Base-by-base conservation (phyloP, 2,797 vertebrate genomes). In the Pteropus rufus region DNA sequence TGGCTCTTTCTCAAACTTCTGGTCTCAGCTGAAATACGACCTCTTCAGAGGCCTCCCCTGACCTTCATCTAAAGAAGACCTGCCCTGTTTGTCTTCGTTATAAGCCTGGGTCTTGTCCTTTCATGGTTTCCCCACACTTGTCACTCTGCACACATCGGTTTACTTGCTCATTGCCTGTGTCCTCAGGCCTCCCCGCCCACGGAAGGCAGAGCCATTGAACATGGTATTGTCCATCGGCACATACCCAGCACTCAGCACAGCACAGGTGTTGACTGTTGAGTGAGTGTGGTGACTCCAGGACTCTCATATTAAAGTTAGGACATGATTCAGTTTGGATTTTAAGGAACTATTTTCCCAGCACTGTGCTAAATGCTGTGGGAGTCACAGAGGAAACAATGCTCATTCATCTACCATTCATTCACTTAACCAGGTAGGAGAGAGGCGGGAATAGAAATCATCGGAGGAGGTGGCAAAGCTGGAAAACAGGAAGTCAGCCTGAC, bases 161-260 rank as follows among this genome's bases (percentile, higher is more conserved):
- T 12, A 12, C 36, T n/a, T 8, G n/a, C 64, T 65, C 23, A 0
- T 11, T 26, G 31, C 41, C 60, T 41, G 15, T 29, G 41, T 58
- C 70, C 36, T 70, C 5, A 29, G 34, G 39, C 39, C 67, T 81
- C 36, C 18, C 2, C 26, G 34, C 9, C 29, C 60, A 67, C 36
- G 16, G 81, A 80, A n/a, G 46, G 65, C 41, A 79, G n/a, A 10
- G 6, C 49, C 65, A 1, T 12, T 15, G 3, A 39, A 15, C 18
- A 11, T 5, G 26, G 18, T 4, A 21, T 21, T 44, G n/a, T 62
- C 8, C 62, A 9, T 41, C 31, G 36, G 58, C 19, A 44, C 24
- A 0, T 0, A 19, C 1, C 14, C 18, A 24, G 41, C n/a, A 11
- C 29, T 29, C 31, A 36, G 46, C 29, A 26, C 9, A 0, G 26